Percentiles rank a stretch among this genome's conserved stretches.
Conservation (phyloP, 2,797 vertebrate species). For the Neomorphus geoffroyi region DNA sequence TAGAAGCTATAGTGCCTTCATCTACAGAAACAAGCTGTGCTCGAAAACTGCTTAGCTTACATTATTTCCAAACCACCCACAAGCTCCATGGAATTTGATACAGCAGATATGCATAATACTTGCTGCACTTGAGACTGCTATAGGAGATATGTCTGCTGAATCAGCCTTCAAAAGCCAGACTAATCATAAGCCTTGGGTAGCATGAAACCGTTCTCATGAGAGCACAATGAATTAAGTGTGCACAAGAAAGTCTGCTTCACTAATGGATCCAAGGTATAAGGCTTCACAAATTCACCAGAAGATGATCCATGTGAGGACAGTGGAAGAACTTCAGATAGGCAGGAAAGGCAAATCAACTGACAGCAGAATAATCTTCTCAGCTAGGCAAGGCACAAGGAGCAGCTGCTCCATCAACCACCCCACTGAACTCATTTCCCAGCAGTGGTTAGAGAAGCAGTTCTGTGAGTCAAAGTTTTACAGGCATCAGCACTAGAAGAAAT, state of each 20-base stretch:
- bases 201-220: conserved; percentile 48
- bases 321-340: conserved; percentile 3
- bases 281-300: conserved; percentile 44
- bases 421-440: conserved; percentile 65
- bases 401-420: conserved; percentile 67
- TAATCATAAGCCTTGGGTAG: conserved; percentile 61
- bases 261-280: conserved; percentile 17
- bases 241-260: conserved; percentile 52
- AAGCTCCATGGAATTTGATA: conserved; percentile 69
- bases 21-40: conserved; percentile 61
- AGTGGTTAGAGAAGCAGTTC: conserved; percentile 67
- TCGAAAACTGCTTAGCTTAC: conserved; percentile 62
- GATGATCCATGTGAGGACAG: conserved; percentile 26
- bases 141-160: conserved; percentile 60
- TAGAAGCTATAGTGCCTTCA: conserved; percentile 46
- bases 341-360: conserved; percentile 56
- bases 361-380: conserved; percentile 57
- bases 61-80: conserved; percentile 64
- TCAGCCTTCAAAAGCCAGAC: conserved; percentile 66
- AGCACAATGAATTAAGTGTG: conserved; percentile 41
- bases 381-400: conserved; percentile 47
- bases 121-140: conserved; percentile 63
- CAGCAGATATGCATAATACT: conserved; percentile 68
- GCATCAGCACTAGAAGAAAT: conserved; percentile 58
- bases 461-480: conserved; percentile 45